These are phyloP conservation scores for Crambe crambe DNA, from an alignment of 37 sponge, comb jelly and placozoan species.

Conservation along the genomic window DNA sequence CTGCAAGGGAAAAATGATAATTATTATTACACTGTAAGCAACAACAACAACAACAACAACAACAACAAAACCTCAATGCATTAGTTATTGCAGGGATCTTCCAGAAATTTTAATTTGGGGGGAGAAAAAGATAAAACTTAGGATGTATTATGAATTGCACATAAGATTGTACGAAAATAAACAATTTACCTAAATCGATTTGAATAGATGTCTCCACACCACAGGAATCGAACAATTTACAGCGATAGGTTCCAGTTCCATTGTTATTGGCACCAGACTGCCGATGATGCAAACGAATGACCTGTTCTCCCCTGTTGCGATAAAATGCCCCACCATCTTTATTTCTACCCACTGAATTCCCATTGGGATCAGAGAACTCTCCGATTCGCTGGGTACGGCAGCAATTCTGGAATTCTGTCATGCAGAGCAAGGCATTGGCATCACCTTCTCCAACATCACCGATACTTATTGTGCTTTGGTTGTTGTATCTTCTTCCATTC, in stretches of 20 bases:
- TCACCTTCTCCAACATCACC: background rate
- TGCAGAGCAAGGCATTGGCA: background rate
- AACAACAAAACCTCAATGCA: too few species aligned
- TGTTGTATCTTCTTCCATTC: background rate
- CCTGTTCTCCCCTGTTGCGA: background rate
- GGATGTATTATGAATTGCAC: too few species aligned
- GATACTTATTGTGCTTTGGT: background rate
- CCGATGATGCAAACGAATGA: background rate
- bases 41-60: too few species aligned
- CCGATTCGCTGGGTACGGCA: background rate
- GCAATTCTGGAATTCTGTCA: background rate
- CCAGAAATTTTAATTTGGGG: too few species aligned
- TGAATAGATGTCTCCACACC: too few species aligned
- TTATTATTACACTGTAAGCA: too few species aligned
- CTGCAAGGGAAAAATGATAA: too few species aligned
- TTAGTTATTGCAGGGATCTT: too few species aligned
- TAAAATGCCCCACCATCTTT: background rate
- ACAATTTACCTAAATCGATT: too few species aligned
- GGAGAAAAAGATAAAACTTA: too few species aligned
- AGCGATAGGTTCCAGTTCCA: background rate
- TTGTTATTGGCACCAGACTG: background rate
- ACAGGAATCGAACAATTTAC: too few species aligned
- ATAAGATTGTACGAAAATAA: too few species aligned
- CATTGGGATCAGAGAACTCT: background rate
- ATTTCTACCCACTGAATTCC: background rate